Conservation (phyloP, 2,888 invertebrate genomes). For the Poecilus cupreus region DNA sequence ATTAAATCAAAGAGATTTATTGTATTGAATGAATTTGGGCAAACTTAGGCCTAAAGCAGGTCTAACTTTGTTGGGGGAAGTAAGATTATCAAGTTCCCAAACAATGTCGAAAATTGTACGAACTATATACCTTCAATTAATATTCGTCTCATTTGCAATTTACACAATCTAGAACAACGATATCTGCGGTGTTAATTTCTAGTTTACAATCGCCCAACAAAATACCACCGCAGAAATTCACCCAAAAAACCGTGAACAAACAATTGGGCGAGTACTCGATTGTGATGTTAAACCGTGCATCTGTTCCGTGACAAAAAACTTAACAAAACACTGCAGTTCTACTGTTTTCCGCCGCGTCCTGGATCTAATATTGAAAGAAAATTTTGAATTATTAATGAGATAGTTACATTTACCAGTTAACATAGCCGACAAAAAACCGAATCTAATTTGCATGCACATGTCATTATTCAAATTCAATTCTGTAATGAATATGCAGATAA, state of each 20-base stretch:
- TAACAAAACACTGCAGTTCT: slow-evolving; percentile 21
- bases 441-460: slow-evolving; percentile 47
- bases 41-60: slow-evolving; percentile 15
- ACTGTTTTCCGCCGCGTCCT: neutral
- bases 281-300: slow-evolving; percentile 22
- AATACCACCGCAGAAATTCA: neutral
- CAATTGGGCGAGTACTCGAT: slow-evolving; percentile 7
- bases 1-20: slow-evolving; percentile 37
- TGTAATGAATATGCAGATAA: slow-evolving; percentile 54
- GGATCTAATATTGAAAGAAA: slow-evolving; percentile 46
- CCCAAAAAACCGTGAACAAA: neutral
- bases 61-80: neutral
- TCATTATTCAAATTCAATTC: slow-evolving; percentile 55
- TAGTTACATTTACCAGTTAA: slow-evolving; percentile 29
- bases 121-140: slow-evolving; percentile 36
- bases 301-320: slow-evolving; percentile 36
- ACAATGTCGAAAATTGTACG: slow-evolving; percentile 40
- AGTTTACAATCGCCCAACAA: slow-evolving; percentile 25
- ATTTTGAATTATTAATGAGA: slow-evolving; percentile 52
- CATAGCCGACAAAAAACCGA: slow-evolving; percentile 28
- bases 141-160: slow-evolving; percentile 55
- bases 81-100: slow-evolving; percentile 38
- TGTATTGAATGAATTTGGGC: slow-evolving; percentile 35
- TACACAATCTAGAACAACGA: slow-evolving; percentile 43
- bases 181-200: slow-evolving; percentile 47